phyloP scores from a whole-genome alignment of 2,797 vertebrate genomes.

The Rousettus madagascariensis region DNA sequence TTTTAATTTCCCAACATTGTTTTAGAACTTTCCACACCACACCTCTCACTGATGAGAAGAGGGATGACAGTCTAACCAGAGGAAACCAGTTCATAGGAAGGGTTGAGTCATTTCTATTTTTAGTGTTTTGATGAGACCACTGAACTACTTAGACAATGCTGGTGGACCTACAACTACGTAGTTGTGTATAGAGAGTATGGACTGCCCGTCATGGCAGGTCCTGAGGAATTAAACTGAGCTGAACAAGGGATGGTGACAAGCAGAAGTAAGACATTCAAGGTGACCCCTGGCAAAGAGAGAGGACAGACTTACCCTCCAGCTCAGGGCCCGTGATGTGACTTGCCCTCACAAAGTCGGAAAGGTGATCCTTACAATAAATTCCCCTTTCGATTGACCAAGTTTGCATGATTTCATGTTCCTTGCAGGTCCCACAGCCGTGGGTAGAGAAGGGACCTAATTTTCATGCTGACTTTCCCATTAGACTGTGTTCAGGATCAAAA shows the following conservation, averaged over 20 bases:
- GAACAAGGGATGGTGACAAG: not conserved
- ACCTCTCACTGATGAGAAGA: not conserved
- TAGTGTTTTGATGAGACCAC: not conserved
- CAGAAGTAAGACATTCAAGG: not conserved
- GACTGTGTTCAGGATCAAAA: not conserved
- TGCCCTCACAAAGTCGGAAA: not conserved
- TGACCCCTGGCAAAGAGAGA: not conserved
- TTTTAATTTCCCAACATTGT: not conserved
- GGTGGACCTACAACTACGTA: not conserved
- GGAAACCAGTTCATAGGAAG: not conserved
- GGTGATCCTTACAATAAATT: not conserved
- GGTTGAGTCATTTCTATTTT: not conserved
- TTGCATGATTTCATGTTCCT: not conserved
- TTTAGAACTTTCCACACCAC: not conserved
- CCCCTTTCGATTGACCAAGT: not conserved
- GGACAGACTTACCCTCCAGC: not conserved
- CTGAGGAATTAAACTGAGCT: not conserved
- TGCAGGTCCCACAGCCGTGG: not conserved
- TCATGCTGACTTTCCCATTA: not conserved
- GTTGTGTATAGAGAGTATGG: not conserved
- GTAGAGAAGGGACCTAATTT: not conserved
- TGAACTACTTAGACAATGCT: not conserved
- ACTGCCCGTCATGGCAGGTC: not conserved
- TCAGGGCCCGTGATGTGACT: not conserved
- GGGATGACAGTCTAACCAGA: not conserved